phyloP scores from a whole-genome alignment of 2,113 vertebrate genomes.

The Hippopotamus amphibius region DNA sequence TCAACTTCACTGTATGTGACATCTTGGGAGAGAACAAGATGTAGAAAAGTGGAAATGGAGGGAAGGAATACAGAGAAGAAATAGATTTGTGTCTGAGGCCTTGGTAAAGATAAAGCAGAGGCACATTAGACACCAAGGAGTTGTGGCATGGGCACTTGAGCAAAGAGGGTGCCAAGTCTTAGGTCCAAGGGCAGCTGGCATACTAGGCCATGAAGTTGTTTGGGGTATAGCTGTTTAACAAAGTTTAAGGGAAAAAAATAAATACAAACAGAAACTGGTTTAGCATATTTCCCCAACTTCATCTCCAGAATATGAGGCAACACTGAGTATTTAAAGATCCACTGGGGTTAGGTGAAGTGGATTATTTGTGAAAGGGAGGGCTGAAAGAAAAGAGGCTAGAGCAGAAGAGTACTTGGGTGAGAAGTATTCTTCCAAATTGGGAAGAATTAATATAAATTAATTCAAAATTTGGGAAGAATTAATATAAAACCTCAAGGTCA shows the following conservation, averaged over 20 bases:
- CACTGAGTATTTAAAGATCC: not conserved
- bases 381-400: not conserved
- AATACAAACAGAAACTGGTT: not conserved
- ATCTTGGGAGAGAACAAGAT: not conserved
- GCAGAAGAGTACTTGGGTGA: not conserved
- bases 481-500: not conserved
- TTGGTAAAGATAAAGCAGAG: not conserved
- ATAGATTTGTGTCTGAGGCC: not conserved
- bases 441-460: not conserved
- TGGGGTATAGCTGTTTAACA: not conserved
- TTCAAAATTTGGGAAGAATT: not conserved
- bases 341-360: not conserved
- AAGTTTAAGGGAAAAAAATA: not conserved
- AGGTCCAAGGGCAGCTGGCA: accelerated
- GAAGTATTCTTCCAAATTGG: not conserved
- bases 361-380: not conserved
- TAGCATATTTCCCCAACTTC: not conserved
- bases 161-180: no score
- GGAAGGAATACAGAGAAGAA: not conserved
- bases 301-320: not conserved
- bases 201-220: not conserved
- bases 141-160: accelerated
- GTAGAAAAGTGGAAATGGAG: not conserved
- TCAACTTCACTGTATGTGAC: not conserved
- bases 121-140: not conserved